Base-by-base conservation (phyloP, 2,797 vertebrate genomes). In the Myotis findleyi region DNA sequence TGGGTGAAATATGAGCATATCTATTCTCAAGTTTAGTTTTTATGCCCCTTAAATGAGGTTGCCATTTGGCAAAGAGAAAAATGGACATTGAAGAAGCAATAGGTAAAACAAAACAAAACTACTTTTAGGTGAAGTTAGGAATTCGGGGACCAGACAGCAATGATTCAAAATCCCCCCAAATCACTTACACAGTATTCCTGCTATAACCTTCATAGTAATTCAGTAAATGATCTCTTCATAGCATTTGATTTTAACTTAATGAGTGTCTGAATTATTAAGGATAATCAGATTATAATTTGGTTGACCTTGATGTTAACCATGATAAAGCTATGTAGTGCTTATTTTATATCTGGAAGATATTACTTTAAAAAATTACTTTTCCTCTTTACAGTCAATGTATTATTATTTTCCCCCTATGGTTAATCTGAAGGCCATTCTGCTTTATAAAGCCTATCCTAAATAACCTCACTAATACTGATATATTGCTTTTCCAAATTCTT, bases 241-340 rank as follows among this genome's bases (percentile, higher is more conserved):
- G 44, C 13, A 77, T 95, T 86, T 89, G 47, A 51, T 94, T 94
- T 77, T 89, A 59, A 87, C 89, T 82, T 77, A 79, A 77, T 68
- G 73, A 87, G 27, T 75, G n/a, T 92, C 21, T 23, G 55, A 93
- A 57, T 89, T 84, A 75, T 38, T 75, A 64, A 91, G 68, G 51
- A 33, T 25, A 95, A 87, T 71, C 44, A 76, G 18, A 76, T 91
- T 59, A 85, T 44, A 33, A 64, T 77, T 96, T 93, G 66, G 44
- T 71, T 91, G 72, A 81, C 21, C 55, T 95, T 80, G n/a, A 87
- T 87, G 20, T 93, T 80, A 93, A 81, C 14, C 20, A n/a, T 27
- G 41, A 96, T 93, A 89, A 91, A 95, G 25, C 5, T 79, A 55
- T 55, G 72, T 73, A 81, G 21, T 53, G 13, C 41, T 86, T 91